These are phyloP conservation scores for Grammomys dolichurus DNA, from an alignment of 2,113 vertebrate species.

Conservation along the genomic window DNA sequence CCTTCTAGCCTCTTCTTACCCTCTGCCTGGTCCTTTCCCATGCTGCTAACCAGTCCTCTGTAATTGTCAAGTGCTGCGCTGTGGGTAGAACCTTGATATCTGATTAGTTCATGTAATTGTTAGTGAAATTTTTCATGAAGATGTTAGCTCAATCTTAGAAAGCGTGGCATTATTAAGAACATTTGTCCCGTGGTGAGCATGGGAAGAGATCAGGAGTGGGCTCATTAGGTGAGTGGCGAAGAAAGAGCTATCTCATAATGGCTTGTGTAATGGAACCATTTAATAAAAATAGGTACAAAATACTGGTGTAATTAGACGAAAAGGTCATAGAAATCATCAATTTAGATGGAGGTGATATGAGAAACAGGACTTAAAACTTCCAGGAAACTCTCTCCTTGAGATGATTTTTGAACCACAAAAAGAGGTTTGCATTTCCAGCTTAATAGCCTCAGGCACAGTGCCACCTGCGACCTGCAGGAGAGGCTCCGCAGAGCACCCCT, in stretches of 20 bases:
- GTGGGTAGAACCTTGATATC: not conserved
- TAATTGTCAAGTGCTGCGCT: not conserved
- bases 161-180: not conserved
- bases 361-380: slow-evolving; percentile 85
- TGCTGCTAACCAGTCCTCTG: not conserved
- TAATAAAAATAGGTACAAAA: slow-evolving; percentile 82
- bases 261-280: slow-evolving; percentile 79
- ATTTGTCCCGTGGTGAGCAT: slow-evolving; percentile 29
- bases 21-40: not conserved
- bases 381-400: slow-evolving; percentile 88
- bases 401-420: slow-evolving; percentile 83
- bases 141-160: not conserved
- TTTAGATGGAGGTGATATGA: slow-evolving; percentile 81
- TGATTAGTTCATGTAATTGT: not conserved
- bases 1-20: not conserved
- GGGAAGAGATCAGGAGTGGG: slow-evolving; percentile 45
- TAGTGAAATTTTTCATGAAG: not conserved
- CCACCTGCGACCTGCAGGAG: slow-evolving; percentile 73
- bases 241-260: slow-evolving; percentile 70
- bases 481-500: slow-evolving; percentile 72
- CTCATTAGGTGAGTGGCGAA: slow-evolving; percentile 69
- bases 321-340: slow-evolving; percentile 85
- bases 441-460: slow-evolving; percentile 80
- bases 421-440: slow-evolving; percentile 83
- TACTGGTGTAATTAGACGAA: slow-evolving; percentile 81